Conservation (phyloP, 2,888 invertebrate genomes). For the Stegana nigrithorax region DNA sequence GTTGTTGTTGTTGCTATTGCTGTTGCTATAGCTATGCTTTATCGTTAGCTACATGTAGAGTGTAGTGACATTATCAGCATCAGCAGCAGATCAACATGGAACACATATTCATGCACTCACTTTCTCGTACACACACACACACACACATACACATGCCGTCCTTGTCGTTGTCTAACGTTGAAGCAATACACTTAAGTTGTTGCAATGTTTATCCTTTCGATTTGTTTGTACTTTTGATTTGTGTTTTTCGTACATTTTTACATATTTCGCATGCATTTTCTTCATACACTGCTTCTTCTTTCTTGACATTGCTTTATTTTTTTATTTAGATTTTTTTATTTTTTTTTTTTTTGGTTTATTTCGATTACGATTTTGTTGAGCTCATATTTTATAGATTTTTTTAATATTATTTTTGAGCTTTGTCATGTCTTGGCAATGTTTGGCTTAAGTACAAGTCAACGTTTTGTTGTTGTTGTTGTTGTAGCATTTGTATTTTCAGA, state of each 20-base stretch:
- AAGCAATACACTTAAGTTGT: slow-evolving; percentile 26
- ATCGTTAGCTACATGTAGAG: not conserved
- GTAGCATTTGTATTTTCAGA: not conserved
- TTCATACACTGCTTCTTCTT: slow-evolving; percentile 25
- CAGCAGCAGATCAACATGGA: not conserved
- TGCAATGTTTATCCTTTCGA: slow-evolving; percentile 23
- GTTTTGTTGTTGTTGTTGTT: slow-evolving; percentile 14
- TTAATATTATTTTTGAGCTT: too few relatives aligned
- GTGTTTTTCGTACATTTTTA: not conserved
- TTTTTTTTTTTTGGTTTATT: not conserved
- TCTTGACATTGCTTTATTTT: too few relatives aligned
- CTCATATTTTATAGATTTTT: too few relatives aligned
- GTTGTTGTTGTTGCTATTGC: not conserved
- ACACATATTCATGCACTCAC: too few relatives aligned
- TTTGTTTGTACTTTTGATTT: not conserved
- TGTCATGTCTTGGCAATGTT: too few relatives aligned
- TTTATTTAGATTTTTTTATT: slow-evolving; percentile 1
- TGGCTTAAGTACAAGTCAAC: too few relatives aligned
- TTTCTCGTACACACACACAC: not conserved
- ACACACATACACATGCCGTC: not conserved
- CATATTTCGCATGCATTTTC: not conserved
- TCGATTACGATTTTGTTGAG: too few relatives aligned
- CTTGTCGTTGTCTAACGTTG: not conserved
- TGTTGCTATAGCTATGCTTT: not conserved
- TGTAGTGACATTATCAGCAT: not conserved